Evolutionary conservation across 2,888 invertebrate species (phyloP), one percentile per base, ranked within the genome.

Genomic region (Coelinius sp.): DNA sequence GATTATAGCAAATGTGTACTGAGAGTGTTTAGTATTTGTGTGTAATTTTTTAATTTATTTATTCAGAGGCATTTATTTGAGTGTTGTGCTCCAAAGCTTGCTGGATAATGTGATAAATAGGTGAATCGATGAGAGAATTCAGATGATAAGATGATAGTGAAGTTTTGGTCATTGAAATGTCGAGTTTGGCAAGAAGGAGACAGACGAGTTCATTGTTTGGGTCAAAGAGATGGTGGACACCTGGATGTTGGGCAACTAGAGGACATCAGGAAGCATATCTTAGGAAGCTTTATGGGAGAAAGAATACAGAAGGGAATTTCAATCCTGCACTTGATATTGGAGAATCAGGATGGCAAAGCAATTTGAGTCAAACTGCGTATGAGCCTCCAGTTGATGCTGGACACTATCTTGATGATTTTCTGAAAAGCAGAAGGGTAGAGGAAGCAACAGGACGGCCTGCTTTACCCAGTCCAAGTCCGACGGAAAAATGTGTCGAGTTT

Each of bases 261-360:
- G 82, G 85, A 65, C 87, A 87, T 73, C 87, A 87, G 73, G 87
- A 87, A 72, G 87, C 87, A 6, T 86, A 87, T 62, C 80, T 87
- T n/a, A 81, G 87, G 4, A 84, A 83, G 46, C 80, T 87, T 12
- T 87, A 87, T 77, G 85, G 84, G 1, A 79, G 83, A 22, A 87
- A 85, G 68, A 84, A 83, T 66, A 70, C 71, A n/a, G 72, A 75
- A 6, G 74, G 69, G 7, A 70, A 62, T 52, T 24, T 68, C 41
- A 72, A 73, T 56, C 14, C 68, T 31, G 75, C 64, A 52, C 68
- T 68, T 63, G 77, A 64, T 27, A 24, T 76, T 49, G 68, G 71
- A 31, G 76, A 75, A 22, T 65, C 66, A 35, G 49, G 59, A 64
- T 72, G 66, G 74, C 70, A 56, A 52, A 52, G 66, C 22, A 81